These are phyloP conservation scores for Pheosia tremula DNA, from an alignment of 2,888 invertebrate genomes.

Conservation along the genomic window DNA sequence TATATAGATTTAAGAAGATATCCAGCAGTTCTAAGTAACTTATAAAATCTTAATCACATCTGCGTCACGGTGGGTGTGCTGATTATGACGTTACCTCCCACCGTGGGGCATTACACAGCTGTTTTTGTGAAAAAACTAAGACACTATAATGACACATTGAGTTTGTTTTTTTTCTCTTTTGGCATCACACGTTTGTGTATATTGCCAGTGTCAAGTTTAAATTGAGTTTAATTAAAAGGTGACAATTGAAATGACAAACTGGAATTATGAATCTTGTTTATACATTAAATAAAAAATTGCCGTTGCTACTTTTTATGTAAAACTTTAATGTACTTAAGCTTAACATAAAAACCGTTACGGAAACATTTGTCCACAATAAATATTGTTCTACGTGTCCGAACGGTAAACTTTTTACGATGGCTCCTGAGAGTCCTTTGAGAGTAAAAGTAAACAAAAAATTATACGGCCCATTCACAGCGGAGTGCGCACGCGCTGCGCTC, in stretches of 20 bases:
- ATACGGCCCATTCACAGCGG: constrained; percentile 69
- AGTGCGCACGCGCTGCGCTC: constrained; percentile 60
- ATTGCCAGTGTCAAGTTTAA: not conserved
- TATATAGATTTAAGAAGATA: constrained; percentile 6
- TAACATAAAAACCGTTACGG: constrained; percentile 42
- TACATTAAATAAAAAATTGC: constrained; percentile 21
- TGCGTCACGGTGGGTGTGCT: constrained; percentile 21
- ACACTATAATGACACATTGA: constrained; percentile 14
- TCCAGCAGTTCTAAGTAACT: constrained; percentile 12
- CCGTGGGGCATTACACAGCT: constrained; percentile 22
- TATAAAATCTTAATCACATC: constrained; percentile 16
- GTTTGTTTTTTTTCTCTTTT: no score
- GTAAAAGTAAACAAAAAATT: constrained; percentile 78
- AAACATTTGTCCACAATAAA: constrained; percentile 66
- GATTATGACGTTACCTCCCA: constrained; percentile 29
- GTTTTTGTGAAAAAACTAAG: constrained; percentile 7
- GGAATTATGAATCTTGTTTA: constrained; percentile 17
- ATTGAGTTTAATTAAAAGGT: constrained; percentile 12
- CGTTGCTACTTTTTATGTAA: not conserved
- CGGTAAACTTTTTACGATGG: constrained; percentile 62
- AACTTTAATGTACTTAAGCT: not conserved
- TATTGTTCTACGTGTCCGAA: constrained; percentile 59
- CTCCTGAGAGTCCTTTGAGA: constrained; percentile 68
- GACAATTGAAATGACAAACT: constrained; percentile 13
- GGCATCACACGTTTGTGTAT: no score